Base-by-base conservation (phyloP, 35 echinoderm and acorn worm species). In the Acanthaster planci region DNA sequence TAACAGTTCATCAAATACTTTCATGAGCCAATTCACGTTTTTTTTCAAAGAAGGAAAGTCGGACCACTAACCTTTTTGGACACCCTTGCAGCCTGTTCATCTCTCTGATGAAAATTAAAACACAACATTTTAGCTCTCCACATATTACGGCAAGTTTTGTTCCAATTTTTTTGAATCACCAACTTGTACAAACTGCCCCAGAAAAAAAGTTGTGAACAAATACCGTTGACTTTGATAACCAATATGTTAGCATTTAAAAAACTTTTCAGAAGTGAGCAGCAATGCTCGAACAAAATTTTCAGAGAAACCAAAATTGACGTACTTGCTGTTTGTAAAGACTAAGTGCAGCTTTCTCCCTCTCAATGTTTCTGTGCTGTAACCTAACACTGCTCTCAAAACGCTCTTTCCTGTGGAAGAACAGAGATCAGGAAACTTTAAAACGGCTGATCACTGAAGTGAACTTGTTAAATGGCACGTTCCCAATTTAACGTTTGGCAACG, bases 311-410 rank as follows among this genome's bases (percentile, higher is more conserved):
- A 42, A 1, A 76, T 54, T 3, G 78, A 36, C 57, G 91, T 75
- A 95, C 93, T 81, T 78, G 90, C 22, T 95, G 84, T 91, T 78
- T 78, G 38, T 82, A 83, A 26, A 81, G 23, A 44, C 87, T 52
- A 19, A 91, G 40, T 42, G 68, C 86, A 3, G 39, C 26, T 30
- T 60, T 77, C 39, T 90, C 77, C 67, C 91, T 85, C 51, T 90
- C 93, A 51, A 85, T 76, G 32, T 91, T 67, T 38, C 84, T 82
- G 12, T 72, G 60, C 47, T 40, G 77, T 78, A 90, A 2, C 60
- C 93, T 81, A 34, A 76, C 84, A 44, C 64, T 84, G 2, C 84
- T 86, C 60, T 95, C 93, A 91, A 90, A 95, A 0, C 80, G 57
- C 9, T 85, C 83, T 80, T 91, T 95, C 52, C 93, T 95, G 47